Percentiles rank a stretch among this genome's conserved stretches.
These are phyloP conservation scores for Carlito syrichta DNA, from an alignment of 2,113 vertebrate species.

Conservation along the genomic window DNA sequence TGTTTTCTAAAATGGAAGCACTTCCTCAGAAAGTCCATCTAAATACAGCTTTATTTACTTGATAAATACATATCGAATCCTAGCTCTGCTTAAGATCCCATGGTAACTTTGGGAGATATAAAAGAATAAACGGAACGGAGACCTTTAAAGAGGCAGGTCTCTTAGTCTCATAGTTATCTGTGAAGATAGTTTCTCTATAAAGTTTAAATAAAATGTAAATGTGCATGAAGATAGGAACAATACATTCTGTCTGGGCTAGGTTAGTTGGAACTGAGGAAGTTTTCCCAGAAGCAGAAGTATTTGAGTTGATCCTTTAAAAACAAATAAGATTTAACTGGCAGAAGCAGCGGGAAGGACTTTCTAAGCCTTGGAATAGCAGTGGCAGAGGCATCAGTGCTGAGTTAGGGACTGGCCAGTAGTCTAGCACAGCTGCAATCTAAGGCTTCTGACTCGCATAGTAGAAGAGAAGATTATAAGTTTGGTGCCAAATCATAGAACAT, in stretches of 20 bases:
- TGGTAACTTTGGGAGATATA: background rate
- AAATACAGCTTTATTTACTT: background rate
- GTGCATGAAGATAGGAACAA: background rate
- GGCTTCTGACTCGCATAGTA: background rate
- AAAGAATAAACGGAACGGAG: background rate
- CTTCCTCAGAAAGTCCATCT: background rate
- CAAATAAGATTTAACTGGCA: no score
- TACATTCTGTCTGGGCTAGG: background rate
- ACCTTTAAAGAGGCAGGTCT: background rate
- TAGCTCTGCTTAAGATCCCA: background rate
- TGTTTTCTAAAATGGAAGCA: background rate
- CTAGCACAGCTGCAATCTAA: background rate
- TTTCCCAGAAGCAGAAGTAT: background rate
- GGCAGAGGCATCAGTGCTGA: accelerated
- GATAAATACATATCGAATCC: background rate
- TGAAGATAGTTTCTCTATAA: background rate
- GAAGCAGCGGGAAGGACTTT: background rate
- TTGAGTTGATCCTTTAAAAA: background rate
- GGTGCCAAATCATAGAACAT: background rate
- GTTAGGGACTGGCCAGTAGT: background rate
- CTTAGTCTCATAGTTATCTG: background rate
- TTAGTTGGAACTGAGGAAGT: background rate
- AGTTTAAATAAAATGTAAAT: background rate
- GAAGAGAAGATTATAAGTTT: background rate
- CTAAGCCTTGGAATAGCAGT: no score